These are phyloP conservation scores for Cremastobaeus sp. DNA, from an alignment of 2,888 invertebrate genomes.

Conservation along the genomic window DNA sequence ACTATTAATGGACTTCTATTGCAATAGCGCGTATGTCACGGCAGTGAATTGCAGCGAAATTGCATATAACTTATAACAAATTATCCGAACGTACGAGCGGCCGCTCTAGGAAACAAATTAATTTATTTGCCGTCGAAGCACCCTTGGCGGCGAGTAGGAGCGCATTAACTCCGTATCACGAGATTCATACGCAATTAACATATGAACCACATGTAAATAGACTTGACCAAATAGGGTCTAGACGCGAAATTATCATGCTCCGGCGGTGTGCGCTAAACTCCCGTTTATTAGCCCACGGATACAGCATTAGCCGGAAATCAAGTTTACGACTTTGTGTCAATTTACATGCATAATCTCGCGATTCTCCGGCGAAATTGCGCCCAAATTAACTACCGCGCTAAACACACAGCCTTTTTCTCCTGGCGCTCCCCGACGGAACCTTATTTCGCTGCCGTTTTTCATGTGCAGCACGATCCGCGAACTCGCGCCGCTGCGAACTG, in stretches of 20 bases:
- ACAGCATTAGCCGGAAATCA: slow-evolving; percentile 37
- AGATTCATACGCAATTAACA: slow-evolving; percentile 37
- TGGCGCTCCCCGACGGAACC: background rate
- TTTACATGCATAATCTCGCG: slow-evolving; percentile 42
- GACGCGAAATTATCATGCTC: slow-evolving; percentile 25
- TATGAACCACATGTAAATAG: slow-evolving; percentile 37
- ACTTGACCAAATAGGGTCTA: slow-evolving; percentile 17
- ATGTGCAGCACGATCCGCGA: no score
- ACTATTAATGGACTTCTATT: no score
- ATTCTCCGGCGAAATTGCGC: slow-evolving; percentile 21
- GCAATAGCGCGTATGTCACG: no score
- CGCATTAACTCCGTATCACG: slow-evolving; percentile 18
- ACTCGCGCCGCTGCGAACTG: no score
- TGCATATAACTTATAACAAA: no score
- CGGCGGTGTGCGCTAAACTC: slow-evolving; percentile 27
- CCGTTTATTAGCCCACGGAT: slow-evolving; percentile 44
- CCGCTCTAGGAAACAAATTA: no score
- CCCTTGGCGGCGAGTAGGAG: no score
- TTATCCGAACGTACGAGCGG: no score
- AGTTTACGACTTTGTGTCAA: slow-evolving; percentile 50
- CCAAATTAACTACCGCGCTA: slow-evolving; percentile 6
- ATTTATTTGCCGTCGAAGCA: no score
- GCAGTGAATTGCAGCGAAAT: no score
- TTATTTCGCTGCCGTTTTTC: background rate
- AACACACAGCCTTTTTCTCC: no score